Base-by-base conservation (phyloP, 2,888 invertebrate species). In the Lissocephala sabroskyi region DNA sequence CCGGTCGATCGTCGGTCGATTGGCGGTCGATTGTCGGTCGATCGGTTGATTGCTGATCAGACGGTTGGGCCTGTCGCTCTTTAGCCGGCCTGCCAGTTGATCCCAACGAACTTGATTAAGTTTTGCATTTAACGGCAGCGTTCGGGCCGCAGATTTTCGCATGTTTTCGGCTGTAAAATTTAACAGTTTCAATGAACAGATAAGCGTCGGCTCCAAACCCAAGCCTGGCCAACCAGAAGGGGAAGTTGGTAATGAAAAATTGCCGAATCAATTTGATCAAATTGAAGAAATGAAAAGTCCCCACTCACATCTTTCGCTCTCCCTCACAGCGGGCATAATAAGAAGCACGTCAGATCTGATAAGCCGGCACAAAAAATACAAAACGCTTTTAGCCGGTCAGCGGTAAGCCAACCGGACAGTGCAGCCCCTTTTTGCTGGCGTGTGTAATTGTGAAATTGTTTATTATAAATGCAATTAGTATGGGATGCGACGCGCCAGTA, bases 391-490 rank as follows among this genome's bases (percentile, higher is more conserved):
- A 23, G 7, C 3, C 7, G 4, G 3, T 23, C 7, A 23, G 23
- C 23, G 7, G 7, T 5, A 23, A 23, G 7, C 23, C 3, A 23
- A 23, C 3, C 23, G 7, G 7, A 23, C 3, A 23, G 7, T 5
- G 7, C 13, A 7, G 17, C 9, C 28, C 10, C 2, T 41, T 29
- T 35, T 11, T 37, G 37, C 4, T 19, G 33, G 13, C 14, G 13
- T 35, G 19, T 42, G 26, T 48, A 36, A 42, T 37, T 63, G 61
- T 60, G 60, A 61, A 63, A 63, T 63, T 63, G 61, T 63, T 61
- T 63, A 63, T 64, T 63, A 61, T 63, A 55, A 61, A 65, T 45
- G 63, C 63, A 63, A 63, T 63, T 63, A 63, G 61, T 54, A 44
- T 51, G 28, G 16, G 28, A 13, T 28, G 35, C 10, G 42, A 30